phyloP scores from a whole-genome alignment of 2,888 invertebrate species.

The Azorinus chamasolen region DNA sequence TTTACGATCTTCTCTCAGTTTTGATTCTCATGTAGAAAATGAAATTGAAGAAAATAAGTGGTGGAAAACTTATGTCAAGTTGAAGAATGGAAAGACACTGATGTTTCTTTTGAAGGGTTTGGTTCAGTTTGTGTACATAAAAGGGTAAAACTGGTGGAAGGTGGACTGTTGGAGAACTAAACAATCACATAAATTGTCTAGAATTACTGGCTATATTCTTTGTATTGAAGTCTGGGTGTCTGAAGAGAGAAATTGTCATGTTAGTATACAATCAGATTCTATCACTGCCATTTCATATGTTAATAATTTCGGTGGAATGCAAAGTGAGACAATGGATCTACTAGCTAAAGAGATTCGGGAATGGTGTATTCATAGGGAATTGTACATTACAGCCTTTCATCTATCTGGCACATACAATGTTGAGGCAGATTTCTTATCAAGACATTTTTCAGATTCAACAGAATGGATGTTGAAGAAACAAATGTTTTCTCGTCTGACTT shows the following conservation, averaged over 20 bases:
- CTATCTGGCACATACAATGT: conserved; percentile 30
- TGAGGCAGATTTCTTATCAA: conserved; percentile 37
- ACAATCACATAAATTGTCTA: conserved; percentile 29
- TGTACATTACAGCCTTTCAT: conserved; percentile 25
- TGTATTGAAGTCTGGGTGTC: conserved; percentile 12
- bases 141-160: conserved; percentile 19
- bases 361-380: conserved; percentile 27
- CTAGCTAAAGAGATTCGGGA: conserved; percentile 26
- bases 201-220: conserved; percentile 29
- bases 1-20: no score
- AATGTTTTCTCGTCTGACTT: conserved; percentile 25
- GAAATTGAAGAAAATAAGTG: no score
- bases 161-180: conserved; percentile 31
- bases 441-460: conserved; percentile 51
- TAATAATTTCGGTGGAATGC: conserved; percentile 35
- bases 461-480: conserved; percentile 48
- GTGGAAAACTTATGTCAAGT: no score
- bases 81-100: conserved; percentile 8
- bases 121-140: conserved; percentile 13
- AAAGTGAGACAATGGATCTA: conserved; percentile 10
- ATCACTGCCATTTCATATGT: conserved; percentile 19
- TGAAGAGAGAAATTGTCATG: conserved; percentile 12
- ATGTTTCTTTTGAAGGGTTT: conserved; percentile 35
- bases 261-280: conserved; percentile 31
- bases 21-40: no score